phyloP scores from a whole-genome alignment of 2,888 invertebrate genomes.

The Drosophila barbarae region DNA sequence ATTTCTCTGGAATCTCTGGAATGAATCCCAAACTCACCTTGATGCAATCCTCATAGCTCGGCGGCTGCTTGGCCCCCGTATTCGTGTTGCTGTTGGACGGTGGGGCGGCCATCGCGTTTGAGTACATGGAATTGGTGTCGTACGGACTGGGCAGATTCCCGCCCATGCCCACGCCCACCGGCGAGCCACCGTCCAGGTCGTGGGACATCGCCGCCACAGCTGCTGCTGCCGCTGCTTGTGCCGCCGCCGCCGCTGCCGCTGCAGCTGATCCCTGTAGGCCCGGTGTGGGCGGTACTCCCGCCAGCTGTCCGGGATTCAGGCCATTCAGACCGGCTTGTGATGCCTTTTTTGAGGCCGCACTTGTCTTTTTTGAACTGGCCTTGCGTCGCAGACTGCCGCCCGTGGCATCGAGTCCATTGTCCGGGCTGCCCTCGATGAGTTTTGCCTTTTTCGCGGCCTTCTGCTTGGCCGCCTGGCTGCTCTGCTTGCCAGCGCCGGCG shows the following conservation, averaged over 20 bases:
- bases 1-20: not conserved
- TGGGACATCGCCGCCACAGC: slow-evolving; percentile 18
- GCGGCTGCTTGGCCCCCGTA: slow-evolving; percentile 87
- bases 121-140: slow-evolving; percentile 90
- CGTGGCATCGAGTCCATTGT: slow-evolving; percentile 58
- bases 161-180: slow-evolving; percentile 33
- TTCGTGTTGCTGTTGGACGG: slow-evolving; percentile 81
- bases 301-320: slow-evolving; percentile 17
- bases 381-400: slow-evolving; percentile 83
- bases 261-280: not conserved
- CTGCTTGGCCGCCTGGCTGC: slow-evolving; percentile 81
- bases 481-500: slow-evolving; percentile 81
- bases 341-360: slow-evolving; percentile 81
- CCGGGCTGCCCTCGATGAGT: slow-evolving; percentile 81
- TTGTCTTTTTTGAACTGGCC: slow-evolving; percentile 85
- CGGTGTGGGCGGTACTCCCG: not conserved
- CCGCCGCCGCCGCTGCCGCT: not conserved
- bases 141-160: slow-evolving; percentile 88
- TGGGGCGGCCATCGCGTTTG: slow-evolving; percentile 88
- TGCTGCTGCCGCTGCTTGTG: slow-evolving; percentile 7
- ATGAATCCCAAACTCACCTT: slow-evolving; percentile 81
- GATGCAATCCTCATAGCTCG: slow-evolving; percentile 94
- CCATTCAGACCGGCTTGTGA: slow-evolving; percentile 34
- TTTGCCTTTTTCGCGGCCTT: slow-evolving; percentile 85
- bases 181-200: slow-evolving; percentile 31